Base-by-base conservation (phyloP, 2,888 invertebrate species). In the Cataglyphis altisquamis region DNA sequence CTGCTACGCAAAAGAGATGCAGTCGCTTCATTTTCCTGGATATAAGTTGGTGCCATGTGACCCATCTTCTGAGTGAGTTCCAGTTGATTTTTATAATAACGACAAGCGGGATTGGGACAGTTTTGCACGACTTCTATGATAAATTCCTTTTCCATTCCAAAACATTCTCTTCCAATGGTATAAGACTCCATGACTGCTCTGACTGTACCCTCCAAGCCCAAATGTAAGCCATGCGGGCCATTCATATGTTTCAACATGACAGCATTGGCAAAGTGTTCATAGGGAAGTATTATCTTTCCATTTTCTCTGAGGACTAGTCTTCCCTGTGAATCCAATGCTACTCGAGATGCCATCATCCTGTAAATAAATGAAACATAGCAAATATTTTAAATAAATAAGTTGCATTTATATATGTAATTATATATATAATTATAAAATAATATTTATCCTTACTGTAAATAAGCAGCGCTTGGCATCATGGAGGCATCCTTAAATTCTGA, bases 201-300 rank as follows among this genome's bases (percentile, higher is more conserved):
- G 52, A 98, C 97, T 18, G 98, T 98, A 52, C 97, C 97, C 94
- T 98, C 98, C 74, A 98, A 96, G 60, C 97, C 97, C 83, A 98
- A 95, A 95, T 98, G 98, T 74, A 98, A 95, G 0, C 98, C 98
- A 94, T 98, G 98, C 0, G 98, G 98, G 0, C 98, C 98, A 92
- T 98, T 98, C 97, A 98, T 98, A 93, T 98, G 98, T 93, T 98
- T 98, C 89, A 98, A 94, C 98, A 98, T 98, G 8, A 98, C 98
- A 77, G 98, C 98, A 95, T 98, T 98, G 0, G 98, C 98, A 96
- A 98, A 98, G 94, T 98, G 98, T 95, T 98, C 98, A 95, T 97
- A 98, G 3, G 98, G 98, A 82, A 98, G 95, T 85, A 98, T 98
- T 91, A 98, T 98, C 96, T 98, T 98, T 12, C 98, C 98, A 95